A percentile compares a stretch with the other conserved stretches of the same genome.
Conservation (phyloP, 2,888 invertebrate species). For the Neocrepidodera transversa region DNA sequence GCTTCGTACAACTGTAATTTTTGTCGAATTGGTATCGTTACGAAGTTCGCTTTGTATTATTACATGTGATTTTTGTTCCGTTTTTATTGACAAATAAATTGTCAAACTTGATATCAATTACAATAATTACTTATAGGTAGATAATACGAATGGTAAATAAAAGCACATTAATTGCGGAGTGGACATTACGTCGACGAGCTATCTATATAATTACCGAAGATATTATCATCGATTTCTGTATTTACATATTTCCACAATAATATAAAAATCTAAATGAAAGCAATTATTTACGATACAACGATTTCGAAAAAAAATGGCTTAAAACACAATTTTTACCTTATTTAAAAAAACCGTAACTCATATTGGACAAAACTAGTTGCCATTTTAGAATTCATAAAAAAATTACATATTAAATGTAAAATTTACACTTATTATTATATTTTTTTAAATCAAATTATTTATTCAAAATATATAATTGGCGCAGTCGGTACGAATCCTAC, state of each 20-base stretch:
- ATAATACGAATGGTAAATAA: constrained; percentile 37
- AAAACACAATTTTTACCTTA: too few species aligned
- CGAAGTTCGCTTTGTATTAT: constrained; percentile 6
- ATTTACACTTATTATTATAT: too few species aligned
- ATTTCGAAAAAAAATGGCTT: too few species aligned
- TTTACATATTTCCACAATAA: constrained; percentile 30
- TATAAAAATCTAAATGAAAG: constrained; percentile 37
- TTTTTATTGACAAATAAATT: constrained; percentile 32
- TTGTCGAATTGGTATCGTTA: neutral
- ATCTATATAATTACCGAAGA: constrained; percentile 32
- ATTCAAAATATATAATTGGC: too few species aligned
- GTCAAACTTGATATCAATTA: constrained; percentile 31
- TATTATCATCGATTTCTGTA: constrained; percentile 31
- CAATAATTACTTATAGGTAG: constrained; percentile 30
- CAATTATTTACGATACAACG: constrained; percentile 33
- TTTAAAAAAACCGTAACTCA: too few species aligned
- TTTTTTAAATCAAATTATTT: too few species aligned
- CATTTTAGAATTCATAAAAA: too few species aligned
- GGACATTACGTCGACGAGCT: constrained; percentile 25
- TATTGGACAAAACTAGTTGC: too few species aligned
- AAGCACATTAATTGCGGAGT: constrained; percentile 30
- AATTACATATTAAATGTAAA: too few species aligned
- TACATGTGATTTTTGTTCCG: constrained; percentile 22
- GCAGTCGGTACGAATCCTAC: too few species aligned
- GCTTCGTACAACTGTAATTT: constrained; percentile 9